Conservation (phyloP, 1,140 invertebrate genomes). For the Pogonomyrmex californicus region DNA sequence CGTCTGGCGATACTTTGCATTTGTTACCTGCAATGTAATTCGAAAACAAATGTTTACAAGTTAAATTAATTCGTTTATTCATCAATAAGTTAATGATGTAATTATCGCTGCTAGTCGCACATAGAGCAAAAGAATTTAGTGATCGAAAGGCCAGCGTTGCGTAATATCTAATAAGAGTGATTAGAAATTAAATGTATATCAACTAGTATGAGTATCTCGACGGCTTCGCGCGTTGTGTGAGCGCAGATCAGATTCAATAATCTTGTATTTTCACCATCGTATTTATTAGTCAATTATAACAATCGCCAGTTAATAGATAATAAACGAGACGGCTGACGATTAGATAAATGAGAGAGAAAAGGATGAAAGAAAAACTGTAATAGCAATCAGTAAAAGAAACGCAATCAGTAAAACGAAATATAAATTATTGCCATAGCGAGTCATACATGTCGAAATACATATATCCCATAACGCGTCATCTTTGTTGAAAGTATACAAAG, state of each 20-base stretch:
- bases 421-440: conserved; percentile 19
- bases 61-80: background rate
- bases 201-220: background rate
- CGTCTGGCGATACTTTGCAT: background rate
- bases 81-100: background rate
- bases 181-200: conserved; percentile 5
- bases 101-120: background rate
- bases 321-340: background rate
- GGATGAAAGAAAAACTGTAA: background rate
- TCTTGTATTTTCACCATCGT: conserved; percentile 64
- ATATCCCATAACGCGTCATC: conserved; percentile 18
- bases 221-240: background rate
- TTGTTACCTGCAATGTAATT: background rate
- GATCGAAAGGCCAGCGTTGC: background rate
- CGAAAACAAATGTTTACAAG: background rate
- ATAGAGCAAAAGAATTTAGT: background rate
- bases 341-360: background rate
- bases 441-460: background rate
- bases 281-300: conserved; percentile 76
- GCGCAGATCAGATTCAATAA: conserved; percentile 35
- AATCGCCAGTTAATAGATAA: conserved; percentile 71
- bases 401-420: conserved; percentile 6
- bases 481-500: conserved; percentile 64
- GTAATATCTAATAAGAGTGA: conserved; percentile 14
- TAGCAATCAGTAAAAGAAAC: background rate